phyloP scores from a whole-genome alignment of 2,888 invertebrate species.

The Drosophila mulleri region DNA sequence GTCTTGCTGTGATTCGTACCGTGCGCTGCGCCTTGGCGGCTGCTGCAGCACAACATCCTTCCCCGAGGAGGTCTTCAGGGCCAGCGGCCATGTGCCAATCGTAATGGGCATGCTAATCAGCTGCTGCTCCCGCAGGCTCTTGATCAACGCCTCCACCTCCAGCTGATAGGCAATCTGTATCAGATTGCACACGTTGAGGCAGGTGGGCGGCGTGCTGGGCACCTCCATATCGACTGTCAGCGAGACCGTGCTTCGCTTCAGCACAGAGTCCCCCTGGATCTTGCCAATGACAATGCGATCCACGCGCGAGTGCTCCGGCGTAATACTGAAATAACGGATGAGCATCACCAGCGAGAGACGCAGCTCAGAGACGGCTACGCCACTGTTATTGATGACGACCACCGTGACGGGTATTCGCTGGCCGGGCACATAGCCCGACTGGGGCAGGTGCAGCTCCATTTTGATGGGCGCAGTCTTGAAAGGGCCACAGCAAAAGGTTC shows the following conservation, averaged over 20 bases:
- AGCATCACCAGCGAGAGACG: conserved; percentile 75
- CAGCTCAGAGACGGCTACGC: conserved; percentile 73
- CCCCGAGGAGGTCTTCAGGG: conserved; percentile 13
- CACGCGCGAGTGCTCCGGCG: conserved; percentile 62
- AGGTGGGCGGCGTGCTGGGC: conserved; percentile 84
- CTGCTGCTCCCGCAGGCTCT: conserved; percentile 72
- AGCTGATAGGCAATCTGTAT: conserved; percentile 83
- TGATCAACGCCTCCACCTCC: conserved; percentile 76
- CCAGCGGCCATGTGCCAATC: conserved; percentile 83
- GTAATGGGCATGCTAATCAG: conserved; percentile 82
- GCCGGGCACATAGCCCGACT: conserved; percentile 83
- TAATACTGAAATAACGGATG: conserved; percentile 73
- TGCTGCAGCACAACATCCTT: conserved; percentile 58
- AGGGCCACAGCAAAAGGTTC: conserved; percentile 81
- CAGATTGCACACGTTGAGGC: conserved; percentile 71
- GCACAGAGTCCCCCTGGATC: conserved; percentile 70
- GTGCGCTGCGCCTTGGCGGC: conserved; percentile 67
- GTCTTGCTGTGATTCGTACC: conserved; percentile 47
- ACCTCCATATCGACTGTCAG: conserved; percentile 71
- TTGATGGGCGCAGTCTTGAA: conserved; percentile 81
- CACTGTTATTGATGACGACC: conserved; percentile 87
- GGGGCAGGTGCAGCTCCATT: conserved; percentile 77
- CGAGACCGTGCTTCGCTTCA: conserved; percentile 70
- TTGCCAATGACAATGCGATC: conserved; percentile 76
- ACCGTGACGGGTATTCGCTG: conserved; percentile 82